Evolutionary conservation across 2,797 vertebrate species (phyloP), one percentile per base, ranked within the genome.

Genomic region (Rhynchonycteris naso): DNA sequence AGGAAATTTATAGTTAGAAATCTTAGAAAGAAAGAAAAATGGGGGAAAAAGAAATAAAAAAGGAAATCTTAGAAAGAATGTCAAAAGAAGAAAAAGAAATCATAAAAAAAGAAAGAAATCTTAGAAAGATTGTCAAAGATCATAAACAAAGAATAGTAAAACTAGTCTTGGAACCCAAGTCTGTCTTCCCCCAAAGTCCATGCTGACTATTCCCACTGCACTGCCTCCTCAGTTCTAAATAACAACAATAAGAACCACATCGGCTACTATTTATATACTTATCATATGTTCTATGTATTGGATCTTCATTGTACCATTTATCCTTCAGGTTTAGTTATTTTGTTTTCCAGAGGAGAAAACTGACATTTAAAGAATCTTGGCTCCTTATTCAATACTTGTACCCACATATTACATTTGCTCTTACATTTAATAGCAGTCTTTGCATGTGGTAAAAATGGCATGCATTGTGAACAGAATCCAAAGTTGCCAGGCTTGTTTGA

Each of bases 341-440:
- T 72, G 7, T 58, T 87, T 86, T 90, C 43, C 43, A 63, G 33
- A 59, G 19, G 47, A 88, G 33, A 91, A 88, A 81, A 71, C 33
- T 35, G 56, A 91, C 56, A 16, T 10, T 69, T 90, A 47, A 68
- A 59, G 7, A n/a, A 54, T 50, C 16, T 47, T 91, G 92, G 30
- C 22, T 82, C 35, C 47, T 83, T 69, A 43, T 19, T n/a, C 38
- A 90, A n/a, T 9, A 7, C 33, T n/a, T 1, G 8, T 2, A 82
- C 8, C 52, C 4, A 68, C 54, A 10, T 7, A 4, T 63, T 28
- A 84, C 16, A 38, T 21, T 90, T 93, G 10, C 43, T 72, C 30
- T 78, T 21, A 1, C 63, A 7, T 3, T 71, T 50, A 71, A 50
- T 50, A 81, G 15, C 72, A 80, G 59, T 2, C 38, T 91, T 92